phyloP scores from a whole-genome alignment of 2,797 vertebrate genomes.

The Tamandua tetradactyla region DNA sequence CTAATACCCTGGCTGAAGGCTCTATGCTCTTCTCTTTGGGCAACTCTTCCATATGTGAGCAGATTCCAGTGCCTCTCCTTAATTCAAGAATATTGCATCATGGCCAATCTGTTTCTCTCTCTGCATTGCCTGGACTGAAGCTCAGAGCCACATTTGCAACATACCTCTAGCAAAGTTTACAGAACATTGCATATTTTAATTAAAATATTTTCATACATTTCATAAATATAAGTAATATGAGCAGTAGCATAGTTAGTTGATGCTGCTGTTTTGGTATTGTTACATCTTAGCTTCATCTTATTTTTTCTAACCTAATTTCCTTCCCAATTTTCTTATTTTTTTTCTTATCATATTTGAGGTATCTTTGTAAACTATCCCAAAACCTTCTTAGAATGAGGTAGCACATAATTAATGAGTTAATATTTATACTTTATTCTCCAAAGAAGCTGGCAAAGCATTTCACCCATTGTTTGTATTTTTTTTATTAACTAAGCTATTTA shows the following conservation, averaged over 20 bases:
- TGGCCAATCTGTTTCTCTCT: neutral
- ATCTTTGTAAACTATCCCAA: neutral
- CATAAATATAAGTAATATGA: neutral
- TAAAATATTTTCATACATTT: neutral
- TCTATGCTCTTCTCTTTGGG: too few species aligned
- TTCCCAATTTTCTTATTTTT: neutral
- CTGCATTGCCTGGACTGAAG: neutral
- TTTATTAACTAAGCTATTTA: neutral
- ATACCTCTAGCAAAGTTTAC: neutral
- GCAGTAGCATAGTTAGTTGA: neutral
- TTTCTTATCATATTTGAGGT: neutral
- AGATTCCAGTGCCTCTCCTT: neutral
- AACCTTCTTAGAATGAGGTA: neutral
- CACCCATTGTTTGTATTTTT: neutral
- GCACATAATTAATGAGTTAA: neutral
- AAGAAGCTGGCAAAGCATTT: neutral
- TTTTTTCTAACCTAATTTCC: neutral
- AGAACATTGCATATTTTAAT: neutral
- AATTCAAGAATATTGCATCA: neutral
- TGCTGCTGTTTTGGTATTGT: neutral
- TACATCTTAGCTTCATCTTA: neutral
- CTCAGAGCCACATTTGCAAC: neutral
- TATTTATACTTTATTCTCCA: neutral
- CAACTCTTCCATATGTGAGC: neutral
- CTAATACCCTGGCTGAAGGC: neutral